Percentiles rank a stretch among this genome's conserved stretches.
phyloP scores from a whole-genome alignment of 2,113 vertebrate genomes.

The Tetrax tetrax region DNA sequence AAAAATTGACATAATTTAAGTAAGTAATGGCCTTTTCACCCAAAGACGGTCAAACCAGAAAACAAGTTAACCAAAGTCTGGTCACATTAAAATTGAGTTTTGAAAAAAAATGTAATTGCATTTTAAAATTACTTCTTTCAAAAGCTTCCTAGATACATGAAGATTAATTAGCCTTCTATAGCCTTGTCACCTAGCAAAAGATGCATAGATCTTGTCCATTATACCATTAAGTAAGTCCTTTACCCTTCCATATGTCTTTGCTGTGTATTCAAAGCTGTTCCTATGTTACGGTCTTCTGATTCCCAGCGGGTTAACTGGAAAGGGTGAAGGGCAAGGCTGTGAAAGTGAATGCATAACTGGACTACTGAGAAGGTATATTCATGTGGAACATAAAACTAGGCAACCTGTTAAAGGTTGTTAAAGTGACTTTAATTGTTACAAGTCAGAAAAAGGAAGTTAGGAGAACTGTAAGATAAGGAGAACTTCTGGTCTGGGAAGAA shows the following conservation, averaged over 20 bases:
- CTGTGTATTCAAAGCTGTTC: background rate
- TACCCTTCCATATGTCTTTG: background rate
- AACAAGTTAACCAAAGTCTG: background rate
- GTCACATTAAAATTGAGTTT: background rate
- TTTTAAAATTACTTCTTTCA: background rate
- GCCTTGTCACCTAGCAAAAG: background rate
- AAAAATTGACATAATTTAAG: background rate
- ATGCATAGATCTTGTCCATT: background rate
- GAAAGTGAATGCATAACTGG: background rate
- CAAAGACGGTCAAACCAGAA: background rate
- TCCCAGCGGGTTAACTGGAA: background rate
- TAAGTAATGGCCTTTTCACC: conserved; percentile 5
- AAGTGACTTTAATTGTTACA: background rate
- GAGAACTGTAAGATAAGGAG: background rate
- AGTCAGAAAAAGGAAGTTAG: background rate
- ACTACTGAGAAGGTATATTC: background rate
- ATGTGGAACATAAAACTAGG: background rate
- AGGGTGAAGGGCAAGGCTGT: background rate
- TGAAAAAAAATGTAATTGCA: background rate
- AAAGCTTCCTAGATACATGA: background rate
- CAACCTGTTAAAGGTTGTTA: background rate
- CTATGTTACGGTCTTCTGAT: background rate
- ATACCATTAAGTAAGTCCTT: background rate
- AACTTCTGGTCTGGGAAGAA: background rate
- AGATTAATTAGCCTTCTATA: background rate